Evolutionary conservation across 2,888 invertebrate species (phyloP).

Genomic region (Hemaris fuciformis): DNA sequence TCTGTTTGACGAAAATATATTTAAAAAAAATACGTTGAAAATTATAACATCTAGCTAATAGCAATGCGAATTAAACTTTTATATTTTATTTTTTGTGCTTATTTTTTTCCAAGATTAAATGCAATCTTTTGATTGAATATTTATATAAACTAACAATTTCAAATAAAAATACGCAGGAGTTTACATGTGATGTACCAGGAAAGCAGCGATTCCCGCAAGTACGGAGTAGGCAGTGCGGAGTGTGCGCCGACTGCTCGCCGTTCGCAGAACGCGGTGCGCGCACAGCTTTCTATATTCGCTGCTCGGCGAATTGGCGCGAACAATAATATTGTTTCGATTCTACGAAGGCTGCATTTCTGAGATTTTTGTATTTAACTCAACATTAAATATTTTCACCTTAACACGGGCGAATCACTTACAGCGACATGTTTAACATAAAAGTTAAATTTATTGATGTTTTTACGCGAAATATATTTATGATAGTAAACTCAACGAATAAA

Average conservation of each 20-base stretch:
- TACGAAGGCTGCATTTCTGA: not conserved
- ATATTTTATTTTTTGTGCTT: too few relatives aligned
- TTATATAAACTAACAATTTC: not conserved
- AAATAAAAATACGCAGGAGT: conserved; percentile 15
- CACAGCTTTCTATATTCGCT: conserved; percentile 37
- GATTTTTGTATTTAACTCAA: not conserved
- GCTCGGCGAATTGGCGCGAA: conserved; percentile 30
- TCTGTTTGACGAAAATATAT: too few relatives aligned
- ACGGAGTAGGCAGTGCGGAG: conserved; percentile 25
- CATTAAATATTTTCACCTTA: not conserved
- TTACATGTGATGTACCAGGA: conserved; percentile 27
- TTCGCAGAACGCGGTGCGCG: conserved; percentile 20
- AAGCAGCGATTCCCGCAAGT: conserved; percentile 28
- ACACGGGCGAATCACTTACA: too few relatives aligned
- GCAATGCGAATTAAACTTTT: too few relatives aligned
- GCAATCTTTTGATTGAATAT: too few relatives aligned
- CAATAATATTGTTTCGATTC: conserved; percentile 34
- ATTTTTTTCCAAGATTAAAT: too few relatives aligned
- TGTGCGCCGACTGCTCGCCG: conserved; percentile 7
- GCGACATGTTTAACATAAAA: too few relatives aligned
- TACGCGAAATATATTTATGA: too few relatives aligned
- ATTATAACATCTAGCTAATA: too few relatives aligned
- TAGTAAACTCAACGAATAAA: too few relatives aligned
- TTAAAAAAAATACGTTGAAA: too few relatives aligned
- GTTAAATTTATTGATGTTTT: too few relatives aligned